Conservation (phyloP, 2,888 invertebrate species). For the Leptopilina myrica region DNA sequence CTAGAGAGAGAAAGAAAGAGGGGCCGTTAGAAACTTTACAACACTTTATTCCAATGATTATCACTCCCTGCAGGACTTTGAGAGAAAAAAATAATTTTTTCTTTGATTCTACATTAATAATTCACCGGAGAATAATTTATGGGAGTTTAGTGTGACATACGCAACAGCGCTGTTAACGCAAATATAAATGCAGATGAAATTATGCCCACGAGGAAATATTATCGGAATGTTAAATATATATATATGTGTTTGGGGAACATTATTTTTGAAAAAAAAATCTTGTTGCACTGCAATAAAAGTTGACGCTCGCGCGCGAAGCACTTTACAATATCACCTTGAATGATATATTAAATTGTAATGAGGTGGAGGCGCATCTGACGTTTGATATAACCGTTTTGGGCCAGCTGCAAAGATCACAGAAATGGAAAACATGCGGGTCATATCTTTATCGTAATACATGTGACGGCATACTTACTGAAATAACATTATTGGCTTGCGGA, state of each 20-base stretch:
- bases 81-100: too few relatives aligned
- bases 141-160: too few relatives aligned
- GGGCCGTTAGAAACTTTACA: too few relatives aligned
- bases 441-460: constrained; percentile 59
- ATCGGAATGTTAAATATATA: not conserved
- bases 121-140: too few relatives aligned
- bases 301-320: not conserved
- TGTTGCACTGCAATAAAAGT: not conserved
- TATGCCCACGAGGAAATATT: not conserved
- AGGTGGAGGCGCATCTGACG: constrained; percentile 56
- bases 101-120: too few relatives aligned
- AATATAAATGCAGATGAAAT: not conserved
- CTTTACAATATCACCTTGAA: constrained; percentile 25
- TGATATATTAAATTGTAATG: constrained; percentile 49
- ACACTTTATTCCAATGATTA: too few relatives aligned
- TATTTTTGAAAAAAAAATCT: not conserved
- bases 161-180: too few relatives aligned
- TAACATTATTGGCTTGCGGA: constrained; percentile 30
- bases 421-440: constrained; percentile 64
- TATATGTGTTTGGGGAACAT: not conserved
- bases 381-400: constrained; percentile 59
- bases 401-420: constrained; percentile 64
- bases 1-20: too few relatives aligned
- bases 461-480: constrained; percentile 43
- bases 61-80: too few relatives aligned